Conservation (phyloP, 2,888 invertebrate species). For the Uloborus plumipes region DNA sequence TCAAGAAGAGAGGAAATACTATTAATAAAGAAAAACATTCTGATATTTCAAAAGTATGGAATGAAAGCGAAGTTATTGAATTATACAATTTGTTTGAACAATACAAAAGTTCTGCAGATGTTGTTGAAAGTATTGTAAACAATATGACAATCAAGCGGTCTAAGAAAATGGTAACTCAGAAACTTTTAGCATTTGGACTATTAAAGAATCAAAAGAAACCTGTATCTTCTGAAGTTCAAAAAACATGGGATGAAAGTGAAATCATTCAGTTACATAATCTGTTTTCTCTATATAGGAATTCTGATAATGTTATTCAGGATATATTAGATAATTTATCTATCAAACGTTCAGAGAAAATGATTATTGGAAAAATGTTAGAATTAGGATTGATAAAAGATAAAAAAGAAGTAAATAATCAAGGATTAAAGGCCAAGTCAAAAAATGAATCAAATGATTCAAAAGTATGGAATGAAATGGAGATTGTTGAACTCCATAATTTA, state of each 20-base stretch:
- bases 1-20: constrained; percentile 1
- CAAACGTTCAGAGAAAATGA: constrained; percentile 22
- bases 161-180: constrained; percentile 21
- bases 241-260: constrained; percentile 85
- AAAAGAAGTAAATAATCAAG: constrained; percentile 30
- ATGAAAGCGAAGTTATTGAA: constrained; percentile 25
- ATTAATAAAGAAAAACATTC: background rate
- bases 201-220: constrained; percentile 13
- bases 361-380: constrained; percentile 44
- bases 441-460: background rate
- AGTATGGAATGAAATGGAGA: constrained; percentile 33
- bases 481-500: constrained; percentile 15
- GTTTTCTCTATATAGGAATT: constrained; percentile 83
- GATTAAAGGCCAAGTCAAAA: background rate
- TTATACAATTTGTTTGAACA: constrained; percentile 21
- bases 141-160: constrained; percentile 22
- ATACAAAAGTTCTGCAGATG: constrained; percentile 14
- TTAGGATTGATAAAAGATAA: constrained; percentile 41
- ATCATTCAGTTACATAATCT: constrained; percentile 87
- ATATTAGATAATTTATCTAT: constrained; percentile 42
- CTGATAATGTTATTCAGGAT: constrained; percentile 79
- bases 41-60: constrained; percentile 70
- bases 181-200: constrained; percentile 26
- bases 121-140: constrained; percentile 13
- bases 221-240: background rate